phyloP scores from a whole-genome alignment of 2,888 invertebrate genomes.

The Drosophila kambysellisi region DNA sequence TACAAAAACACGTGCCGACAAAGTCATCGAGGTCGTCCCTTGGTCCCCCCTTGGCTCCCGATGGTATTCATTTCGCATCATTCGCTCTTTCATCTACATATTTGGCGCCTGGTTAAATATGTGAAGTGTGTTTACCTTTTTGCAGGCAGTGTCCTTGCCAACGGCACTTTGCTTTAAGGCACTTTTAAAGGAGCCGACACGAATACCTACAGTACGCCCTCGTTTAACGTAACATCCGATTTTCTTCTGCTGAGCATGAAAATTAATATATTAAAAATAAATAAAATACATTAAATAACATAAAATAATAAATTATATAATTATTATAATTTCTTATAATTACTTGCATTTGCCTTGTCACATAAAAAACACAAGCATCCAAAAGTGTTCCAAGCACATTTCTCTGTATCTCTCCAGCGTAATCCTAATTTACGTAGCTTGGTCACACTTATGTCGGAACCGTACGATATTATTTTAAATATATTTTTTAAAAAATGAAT shows the following conservation, averaged over 20 bases:
- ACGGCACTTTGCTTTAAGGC: slow-evolving; percentile 38
- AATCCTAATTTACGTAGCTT: no score
- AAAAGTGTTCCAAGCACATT: background rate
- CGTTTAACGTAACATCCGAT: background rate
- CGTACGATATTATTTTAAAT: no score
- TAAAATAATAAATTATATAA: background rate
- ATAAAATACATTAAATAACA: background rate
- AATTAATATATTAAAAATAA: background rate
- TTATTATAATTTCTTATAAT: background rate
- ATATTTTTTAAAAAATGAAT: background rate
- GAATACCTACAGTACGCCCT: background rate
- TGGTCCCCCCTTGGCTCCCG: slow-evolving; percentile 1
- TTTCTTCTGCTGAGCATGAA: background rate
- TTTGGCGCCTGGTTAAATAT: slow-evolving; percentile 61
- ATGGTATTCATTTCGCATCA: slow-evolving; percentile 44
- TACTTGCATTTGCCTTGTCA: no score
- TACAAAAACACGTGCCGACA: slow-evolving; percentile 62
- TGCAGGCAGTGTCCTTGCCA: slow-evolving; percentile 64
- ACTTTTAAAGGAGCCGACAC: slow-evolving; percentile 8
- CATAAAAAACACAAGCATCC: background rate
- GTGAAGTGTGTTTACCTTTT: slow-evolving; percentile 67
- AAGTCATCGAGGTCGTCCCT: slow-evolving; percentile 72
- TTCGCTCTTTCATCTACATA: slow-evolving; percentile 23
- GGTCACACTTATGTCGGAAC: no score
- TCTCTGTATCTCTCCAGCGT: no score